phyloP scores from a whole-genome alignment of 2,113 vertebrate species.

The Melanostigma gelatinosum region DNA sequence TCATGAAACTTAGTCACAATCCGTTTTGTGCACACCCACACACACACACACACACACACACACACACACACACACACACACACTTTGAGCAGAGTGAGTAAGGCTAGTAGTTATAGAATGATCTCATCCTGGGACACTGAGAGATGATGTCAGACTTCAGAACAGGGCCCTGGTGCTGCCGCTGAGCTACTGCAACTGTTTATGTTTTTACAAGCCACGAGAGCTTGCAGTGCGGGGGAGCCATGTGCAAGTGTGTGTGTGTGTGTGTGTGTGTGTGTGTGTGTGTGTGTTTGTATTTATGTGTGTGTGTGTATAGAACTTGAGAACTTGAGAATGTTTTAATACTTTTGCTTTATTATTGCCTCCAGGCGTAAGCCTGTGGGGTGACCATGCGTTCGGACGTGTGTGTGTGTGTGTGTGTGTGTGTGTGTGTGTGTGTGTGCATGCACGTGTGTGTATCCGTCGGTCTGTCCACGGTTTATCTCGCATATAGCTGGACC shows the following conservation, averaged over 20 bases:
- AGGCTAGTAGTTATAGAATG: conserved; percentile 47
- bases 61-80: conserved; percentile 30
- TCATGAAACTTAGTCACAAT: conserved; percentile 9
- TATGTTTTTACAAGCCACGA: conserved; percentile 49
- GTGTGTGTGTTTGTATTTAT: conserved; percentile 2
- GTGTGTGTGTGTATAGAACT: background rate
- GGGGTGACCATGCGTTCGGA: background rate
- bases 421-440: background rate
- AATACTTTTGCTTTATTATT: background rate
- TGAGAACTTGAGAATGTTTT: background rate
- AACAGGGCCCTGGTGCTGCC: conserved; percentile 31
- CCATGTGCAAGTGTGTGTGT: background rate
- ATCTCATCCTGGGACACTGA: conserved; percentile 70
- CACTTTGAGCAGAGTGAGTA: conserved; percentile 33
- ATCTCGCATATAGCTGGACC: background rate
- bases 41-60: conserved; percentile 27
- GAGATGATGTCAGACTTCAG: conserved; percentile 82
- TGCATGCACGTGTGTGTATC: background rate
- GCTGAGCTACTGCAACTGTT: conserved; percentile 48
- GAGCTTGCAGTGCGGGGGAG: background rate
- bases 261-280: background rate
- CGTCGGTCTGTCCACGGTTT: background rate
- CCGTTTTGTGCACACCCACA: background rate
- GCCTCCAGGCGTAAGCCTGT: background rate
- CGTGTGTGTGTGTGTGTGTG: background rate